Evolutionary conservation across 2,113 vertebrate genomes (phyloP).

Genomic region (Brachyhypopomus gauderio): DNA sequence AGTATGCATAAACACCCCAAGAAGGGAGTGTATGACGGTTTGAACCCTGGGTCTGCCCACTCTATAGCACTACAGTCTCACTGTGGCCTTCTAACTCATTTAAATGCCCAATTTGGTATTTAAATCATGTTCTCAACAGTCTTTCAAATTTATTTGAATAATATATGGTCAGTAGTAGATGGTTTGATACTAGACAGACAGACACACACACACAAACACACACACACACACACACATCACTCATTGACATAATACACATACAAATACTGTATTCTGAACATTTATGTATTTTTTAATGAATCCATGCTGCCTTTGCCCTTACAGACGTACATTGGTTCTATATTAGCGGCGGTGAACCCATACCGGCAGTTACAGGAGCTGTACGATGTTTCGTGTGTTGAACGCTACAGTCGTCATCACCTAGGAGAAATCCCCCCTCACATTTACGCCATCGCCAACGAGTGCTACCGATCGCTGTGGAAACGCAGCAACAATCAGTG

Average conservation of each 20-base stretch:
- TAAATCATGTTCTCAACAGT: constrained; percentile 52
- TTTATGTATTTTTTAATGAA: not conserved
- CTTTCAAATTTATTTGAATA: constrained; percentile 52
- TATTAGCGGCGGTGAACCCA: constrained; percentile 93
- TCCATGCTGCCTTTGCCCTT: not conserved
- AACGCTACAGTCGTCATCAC: constrained; percentile 84
- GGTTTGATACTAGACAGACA: not conserved
- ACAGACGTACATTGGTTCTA: constrained; percentile 96
- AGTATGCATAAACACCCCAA: too few species aligned
- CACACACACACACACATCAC: not conserved
- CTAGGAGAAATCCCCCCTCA: constrained; percentile 90
- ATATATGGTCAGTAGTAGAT: constrained; percentile 13
- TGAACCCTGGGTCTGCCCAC: too few species aligned
- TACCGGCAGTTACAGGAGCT: constrained; percentile 86
- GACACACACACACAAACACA: constrained; percentile 11
- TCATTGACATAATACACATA: not conserved
- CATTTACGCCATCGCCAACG: constrained; percentile 93
- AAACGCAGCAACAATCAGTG: constrained; percentile 91
- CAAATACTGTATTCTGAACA: not conserved
- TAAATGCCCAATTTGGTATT: constrained; percentile 49
- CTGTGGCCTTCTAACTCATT: constrained; percentile 1
- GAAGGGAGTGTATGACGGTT: not conserved
- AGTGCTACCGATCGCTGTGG: constrained; percentile 97
- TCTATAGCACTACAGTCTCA: not conserved
- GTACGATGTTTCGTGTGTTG: constrained; percentile 78